Conservation (phyloP, 2,797 vertebrate species). For the Urosaurus nigricauda region DNA sequence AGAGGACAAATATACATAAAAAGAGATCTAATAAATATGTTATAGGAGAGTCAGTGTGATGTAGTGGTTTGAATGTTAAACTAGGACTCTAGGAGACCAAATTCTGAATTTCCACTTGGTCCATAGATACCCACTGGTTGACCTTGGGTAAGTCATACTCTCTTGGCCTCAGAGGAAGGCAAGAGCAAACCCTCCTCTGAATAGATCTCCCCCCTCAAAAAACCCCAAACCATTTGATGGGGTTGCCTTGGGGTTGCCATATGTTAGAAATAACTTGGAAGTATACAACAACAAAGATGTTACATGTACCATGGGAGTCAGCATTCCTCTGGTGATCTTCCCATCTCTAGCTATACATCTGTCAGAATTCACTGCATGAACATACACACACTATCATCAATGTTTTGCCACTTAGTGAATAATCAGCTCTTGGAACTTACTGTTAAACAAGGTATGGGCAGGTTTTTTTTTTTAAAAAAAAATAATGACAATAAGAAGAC, state of each 20-base stretch:
- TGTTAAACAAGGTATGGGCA: neutral
- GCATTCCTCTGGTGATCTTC: neutral
- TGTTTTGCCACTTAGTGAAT: neutral
- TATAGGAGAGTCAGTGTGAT: neutral
- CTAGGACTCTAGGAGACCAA: too few relatives aligned
- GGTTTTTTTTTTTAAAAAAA: neutral
- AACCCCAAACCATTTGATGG: too few relatives aligned
- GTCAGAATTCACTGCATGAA: neutral
- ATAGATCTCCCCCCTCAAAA: too few relatives aligned
- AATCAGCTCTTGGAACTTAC: neutral
- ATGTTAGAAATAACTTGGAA: too few relatives aligned
- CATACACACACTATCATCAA: neutral
- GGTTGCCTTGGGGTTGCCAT: too few relatives aligned
- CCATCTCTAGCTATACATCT: neutral
- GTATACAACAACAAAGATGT: too few relatives aligned
- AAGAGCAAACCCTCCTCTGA: too few relatives aligned
- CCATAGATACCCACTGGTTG: too few relatives aligned
- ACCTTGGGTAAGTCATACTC: too few relatives aligned
- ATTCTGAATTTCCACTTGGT: too few relatives aligned
- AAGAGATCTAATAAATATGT: neutral
- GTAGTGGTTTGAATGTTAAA: too few relatives aligned
- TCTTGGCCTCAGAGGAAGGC: too few relatives aligned
- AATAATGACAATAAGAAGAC: neutral
- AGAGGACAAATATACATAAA: neutral
- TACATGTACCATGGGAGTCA: conserved; percentile 11